These are phyloP conservation scores for Rapana venosa DNA, from an alignment of 2,888 invertebrate species.

Conservation along the genomic window DNA sequence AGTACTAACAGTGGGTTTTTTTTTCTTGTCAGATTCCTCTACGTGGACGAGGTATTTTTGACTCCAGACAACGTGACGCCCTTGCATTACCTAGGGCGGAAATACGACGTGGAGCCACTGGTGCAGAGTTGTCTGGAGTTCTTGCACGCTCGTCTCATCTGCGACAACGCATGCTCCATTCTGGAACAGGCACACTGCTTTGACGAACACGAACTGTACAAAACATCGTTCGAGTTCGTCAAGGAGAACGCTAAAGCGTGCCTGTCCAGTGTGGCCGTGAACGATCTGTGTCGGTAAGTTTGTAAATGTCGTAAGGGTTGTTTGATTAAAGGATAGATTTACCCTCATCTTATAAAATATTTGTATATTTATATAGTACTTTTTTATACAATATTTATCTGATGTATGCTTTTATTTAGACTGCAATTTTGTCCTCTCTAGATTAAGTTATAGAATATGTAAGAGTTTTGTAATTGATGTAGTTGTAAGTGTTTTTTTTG, in stretches of 20 bases:
- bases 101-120: constrained; percentile 85
- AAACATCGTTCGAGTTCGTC: constrained; percentile 84
- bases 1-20: no score
- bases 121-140: constrained; percentile 85
- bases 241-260: constrained; percentile 82
- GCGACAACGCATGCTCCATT: constrained; percentile 81
- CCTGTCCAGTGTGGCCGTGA: constrained; percentile 20
- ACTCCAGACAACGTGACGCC: constrained; percentile 82
- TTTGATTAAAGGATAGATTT: no score
- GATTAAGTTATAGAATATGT: no score
- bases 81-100: constrained; percentile 86
- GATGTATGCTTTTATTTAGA: no score
- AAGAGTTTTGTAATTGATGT: no score
- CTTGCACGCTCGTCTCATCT: constrained; percentile 83
- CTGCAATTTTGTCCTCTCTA: no score
- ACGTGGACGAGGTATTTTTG: constrained; percentile 83
- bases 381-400: no score
- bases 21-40: constrained; percentile 83
- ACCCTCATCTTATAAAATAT: no score
- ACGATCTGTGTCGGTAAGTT: constrained; percentile 72
- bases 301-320: background rate
- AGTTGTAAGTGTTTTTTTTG: no score
- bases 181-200: constrained; percentile 66
- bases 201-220: constrained; percentile 81
- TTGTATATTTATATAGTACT: no score